These are phyloP conservation scores for Rugalucina vietnamica DNA, from an alignment of 2,888 invertebrate genomes.

Conservation along the genomic window DNA sequence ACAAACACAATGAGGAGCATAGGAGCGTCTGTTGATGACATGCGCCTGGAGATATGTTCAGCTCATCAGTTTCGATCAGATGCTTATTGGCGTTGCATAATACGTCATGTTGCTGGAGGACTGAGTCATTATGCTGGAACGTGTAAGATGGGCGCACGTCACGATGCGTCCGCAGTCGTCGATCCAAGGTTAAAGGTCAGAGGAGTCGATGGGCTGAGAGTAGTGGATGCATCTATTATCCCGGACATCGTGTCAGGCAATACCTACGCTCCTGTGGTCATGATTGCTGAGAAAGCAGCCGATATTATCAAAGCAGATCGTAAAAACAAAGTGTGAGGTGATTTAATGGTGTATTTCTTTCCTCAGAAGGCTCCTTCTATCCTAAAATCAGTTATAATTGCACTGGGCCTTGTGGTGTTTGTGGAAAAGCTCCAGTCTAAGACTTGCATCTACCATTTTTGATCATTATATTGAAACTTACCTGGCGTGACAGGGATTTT, in stretches of 20 bases:
- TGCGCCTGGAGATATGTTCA: not conserved
- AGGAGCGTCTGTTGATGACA: not conserved
- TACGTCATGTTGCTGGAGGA: not conserved
- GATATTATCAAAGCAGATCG: constrained; percentile 1
- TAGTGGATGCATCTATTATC: constrained; percentile 13
- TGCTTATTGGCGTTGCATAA: not conserved
- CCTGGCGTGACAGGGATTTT: too few species aligned
- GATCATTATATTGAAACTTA: too few species aligned
- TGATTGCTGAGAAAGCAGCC: constrained; percentile 32
- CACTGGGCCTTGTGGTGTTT: too few species aligned
- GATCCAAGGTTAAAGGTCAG: not conserved
- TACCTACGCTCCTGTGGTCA: constrained; percentile 24
- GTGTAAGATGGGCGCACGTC: not conserved
- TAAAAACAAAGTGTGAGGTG: too few species aligned
- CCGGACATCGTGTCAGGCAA: constrained; percentile 20
- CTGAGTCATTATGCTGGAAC: not conserved
- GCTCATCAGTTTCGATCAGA: not conserved
- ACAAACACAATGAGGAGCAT: not conserved
- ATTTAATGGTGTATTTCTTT: too few species aligned
- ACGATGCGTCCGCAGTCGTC: not conserved
- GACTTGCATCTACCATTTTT: too few species aligned
- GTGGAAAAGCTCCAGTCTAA: too few species aligned
- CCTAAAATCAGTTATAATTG: too few species aligned
- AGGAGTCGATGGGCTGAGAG: not conserved
- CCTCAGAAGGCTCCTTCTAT: too few species aligned